Conservation (phyloP, 2,888 invertebrate species). For the Cephalotes varians region DNA sequence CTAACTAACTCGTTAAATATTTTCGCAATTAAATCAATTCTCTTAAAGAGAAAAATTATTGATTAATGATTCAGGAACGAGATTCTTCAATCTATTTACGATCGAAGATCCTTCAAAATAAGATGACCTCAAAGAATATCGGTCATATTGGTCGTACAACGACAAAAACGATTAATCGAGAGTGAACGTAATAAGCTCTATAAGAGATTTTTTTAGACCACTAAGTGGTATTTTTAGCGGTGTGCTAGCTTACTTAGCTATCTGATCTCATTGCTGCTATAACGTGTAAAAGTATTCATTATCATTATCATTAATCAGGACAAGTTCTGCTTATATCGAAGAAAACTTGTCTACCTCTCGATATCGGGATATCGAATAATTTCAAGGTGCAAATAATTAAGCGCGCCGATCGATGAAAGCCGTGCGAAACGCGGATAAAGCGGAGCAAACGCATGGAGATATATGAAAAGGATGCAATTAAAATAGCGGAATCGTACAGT, state of each 20-base stretch:
- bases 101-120: neutral
- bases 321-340: constrained; percentile 19
- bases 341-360: constrained; percentile 27
- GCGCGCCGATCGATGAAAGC: constrained; percentile 40
- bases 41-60: neutral
- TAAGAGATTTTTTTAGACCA: neutral
- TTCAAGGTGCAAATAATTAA: constrained; percentile 44
- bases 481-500: constrained; percentile 46
- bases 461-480: constrained; percentile 49
- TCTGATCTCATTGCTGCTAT: constrained; percentile 9
- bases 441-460: constrained; percentile 28
- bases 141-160: neutral
- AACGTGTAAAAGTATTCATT: constrained; percentile 20
- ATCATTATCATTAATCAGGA: constrained; percentile 32
- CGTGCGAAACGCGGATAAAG: constrained; percentile 40
- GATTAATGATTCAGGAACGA: neutral
- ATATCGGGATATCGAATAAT: constrained; percentile 23
- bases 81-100: neutral
- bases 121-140: neutral
- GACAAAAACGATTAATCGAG: neutral
- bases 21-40: neutral
- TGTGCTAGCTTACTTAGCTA: neutral
- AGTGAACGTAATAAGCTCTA: neutral
- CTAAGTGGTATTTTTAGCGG: constrained; percentile 5
- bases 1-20: neutral